Evolutionary conservation across 2,888 invertebrate genomes (phyloP).

Genomic region (Drosophila multiciliata): DNA sequence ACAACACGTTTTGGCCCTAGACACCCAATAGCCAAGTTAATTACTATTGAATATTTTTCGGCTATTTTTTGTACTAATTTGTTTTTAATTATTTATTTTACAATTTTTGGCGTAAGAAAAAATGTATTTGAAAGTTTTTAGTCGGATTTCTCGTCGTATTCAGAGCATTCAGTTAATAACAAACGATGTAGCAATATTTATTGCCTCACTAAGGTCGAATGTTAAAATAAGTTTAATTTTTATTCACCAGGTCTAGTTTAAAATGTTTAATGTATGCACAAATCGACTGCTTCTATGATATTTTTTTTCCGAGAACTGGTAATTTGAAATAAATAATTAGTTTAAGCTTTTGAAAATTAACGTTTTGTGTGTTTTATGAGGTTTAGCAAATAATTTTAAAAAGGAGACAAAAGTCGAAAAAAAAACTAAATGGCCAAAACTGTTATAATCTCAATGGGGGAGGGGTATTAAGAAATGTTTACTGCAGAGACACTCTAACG

Average conservation of each 20-base stretch:
- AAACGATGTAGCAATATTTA: neutral
- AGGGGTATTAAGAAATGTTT: neutral
- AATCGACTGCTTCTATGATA: neutral
- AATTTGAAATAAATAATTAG: neutral
- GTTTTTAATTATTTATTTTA: neutral
- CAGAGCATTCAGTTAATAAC: slow-evolving; percentile 2
- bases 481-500: neutral
- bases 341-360: neutral
- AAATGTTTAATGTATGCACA: neutral
- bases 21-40: slow-evolving; percentile 29
- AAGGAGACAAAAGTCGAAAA: neutral
- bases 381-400: neutral
- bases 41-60: slow-evolving; percentile 28
- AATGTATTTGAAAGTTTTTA: slow-evolving; percentile 13
- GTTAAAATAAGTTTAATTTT: slow-evolving; percentile 3
- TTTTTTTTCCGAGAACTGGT: neutral
- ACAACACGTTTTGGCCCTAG: slow-evolving; percentile 32
- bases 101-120: slow-evolving; percentile 28
- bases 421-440: neutral
- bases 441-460: neutral
- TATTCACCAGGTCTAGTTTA: neutral
- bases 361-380: neutral
- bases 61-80: neutral
- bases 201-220: slow-evolving; percentile 19
- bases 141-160: slow-evolving; percentile 7